phyloP scores from a whole-genome alignment of 2,113 vertebrate species.

The Limanda limanda region DNA sequence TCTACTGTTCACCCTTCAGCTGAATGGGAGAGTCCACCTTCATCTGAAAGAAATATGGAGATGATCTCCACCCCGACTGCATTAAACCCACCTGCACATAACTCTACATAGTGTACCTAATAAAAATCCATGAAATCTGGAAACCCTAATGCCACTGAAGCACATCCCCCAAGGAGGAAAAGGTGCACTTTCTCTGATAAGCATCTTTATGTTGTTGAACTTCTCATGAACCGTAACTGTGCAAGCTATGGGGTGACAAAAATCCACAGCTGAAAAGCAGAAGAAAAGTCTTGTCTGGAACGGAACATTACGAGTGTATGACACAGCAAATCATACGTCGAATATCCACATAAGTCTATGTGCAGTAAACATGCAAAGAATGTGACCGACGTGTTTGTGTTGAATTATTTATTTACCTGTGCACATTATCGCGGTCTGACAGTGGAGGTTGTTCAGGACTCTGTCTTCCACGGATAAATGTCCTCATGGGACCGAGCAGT shows the following conservation, averaged over 20 bases:
- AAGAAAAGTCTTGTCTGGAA: neutral
- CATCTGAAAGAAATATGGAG: neutral
- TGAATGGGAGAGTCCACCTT: neutral
- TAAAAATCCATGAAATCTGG: neutral
- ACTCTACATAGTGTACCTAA: neutral
- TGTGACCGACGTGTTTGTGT: neutral
- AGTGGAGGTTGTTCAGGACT: neutral
- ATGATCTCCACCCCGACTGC: neutral
- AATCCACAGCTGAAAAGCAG: neutral
- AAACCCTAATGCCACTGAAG: neutral
- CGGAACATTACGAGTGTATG: neutral
- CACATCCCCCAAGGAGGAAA: neutral
- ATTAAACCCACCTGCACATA: neutral
- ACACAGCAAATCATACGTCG: neutral
- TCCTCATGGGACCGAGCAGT: neutral
- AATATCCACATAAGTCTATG: neutral
- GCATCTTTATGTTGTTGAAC: neutral
- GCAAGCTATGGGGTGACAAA: neutral
- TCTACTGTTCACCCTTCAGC: neutral
- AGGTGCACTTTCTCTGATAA: neutral
- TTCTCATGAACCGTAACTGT: neutral
- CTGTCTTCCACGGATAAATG: neutral
- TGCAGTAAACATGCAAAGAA: neutral
- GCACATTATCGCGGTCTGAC: neutral
- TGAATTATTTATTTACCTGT: too few species aligned